Conservation (phyloP, 2,888 invertebrate genomes). For the Nephrotoma appendiculata region DNA sequence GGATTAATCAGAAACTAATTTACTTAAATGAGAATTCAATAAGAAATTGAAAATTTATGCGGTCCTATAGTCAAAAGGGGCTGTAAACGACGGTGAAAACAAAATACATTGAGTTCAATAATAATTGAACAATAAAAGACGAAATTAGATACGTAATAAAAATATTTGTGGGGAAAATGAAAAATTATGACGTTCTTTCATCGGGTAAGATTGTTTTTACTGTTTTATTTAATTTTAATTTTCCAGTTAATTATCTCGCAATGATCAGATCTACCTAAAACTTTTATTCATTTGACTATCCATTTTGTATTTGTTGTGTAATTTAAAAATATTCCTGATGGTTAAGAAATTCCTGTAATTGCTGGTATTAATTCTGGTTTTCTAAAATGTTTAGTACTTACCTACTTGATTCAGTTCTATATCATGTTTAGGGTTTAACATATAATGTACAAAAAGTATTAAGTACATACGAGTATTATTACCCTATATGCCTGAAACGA, state of each 20-base stretch:
- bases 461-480: too few species aligned
- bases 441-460: too few species aligned
- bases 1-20: neutral
- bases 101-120: neutral
- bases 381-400: too few species aligned
- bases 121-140: neutral
- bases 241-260: neutral
- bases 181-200: constrained; percentile 10
- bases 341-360: too few species aligned
- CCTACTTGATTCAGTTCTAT: too few species aligned
- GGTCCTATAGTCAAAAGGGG: neutral
- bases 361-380: too few species aligned
- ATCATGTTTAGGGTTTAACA: too few species aligned
- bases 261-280: neutral
- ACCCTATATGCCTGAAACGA: too few species aligned
- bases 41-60: neutral
- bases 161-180: constrained; percentile 1
- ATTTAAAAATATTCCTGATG: too few species aligned
- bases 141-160: neutral
- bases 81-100: neutral
- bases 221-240: neutral
- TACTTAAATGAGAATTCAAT: neutral
- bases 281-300: neutral
- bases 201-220: constrained; percentile 7
- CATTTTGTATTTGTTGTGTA: neutral